Conservation (phyloP, 2,888 invertebrate genomes). For the Macrosoma leucophasiata region DNA sequence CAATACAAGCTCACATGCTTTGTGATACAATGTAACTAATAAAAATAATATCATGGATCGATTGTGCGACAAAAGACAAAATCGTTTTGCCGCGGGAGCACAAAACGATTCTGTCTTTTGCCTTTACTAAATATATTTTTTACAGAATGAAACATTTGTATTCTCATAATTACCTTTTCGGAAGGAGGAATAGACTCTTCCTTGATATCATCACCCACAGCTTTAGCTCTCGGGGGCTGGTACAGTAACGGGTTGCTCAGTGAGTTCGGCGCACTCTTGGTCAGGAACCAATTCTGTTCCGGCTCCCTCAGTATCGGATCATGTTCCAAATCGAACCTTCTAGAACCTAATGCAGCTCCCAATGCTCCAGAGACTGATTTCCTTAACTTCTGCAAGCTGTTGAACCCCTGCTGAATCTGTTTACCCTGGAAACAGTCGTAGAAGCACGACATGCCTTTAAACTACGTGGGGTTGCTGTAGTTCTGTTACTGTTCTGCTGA, state of each 20-base stretch:
- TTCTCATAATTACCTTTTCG: constrained; percentile 47
- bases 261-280: constrained; percentile 87
- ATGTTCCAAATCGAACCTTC: constrained; percentile 68
- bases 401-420: constrained; percentile 73
- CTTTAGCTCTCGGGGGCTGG: constrained; percentile 46
- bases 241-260: constrained; percentile 77
- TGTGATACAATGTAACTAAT: no score
- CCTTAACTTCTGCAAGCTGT: constrained; percentile 82
- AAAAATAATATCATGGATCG: no score
- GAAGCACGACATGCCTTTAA: constrained; percentile 73
- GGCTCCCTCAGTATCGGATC: constrained; percentile 67
- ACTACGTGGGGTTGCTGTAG: constrained; percentile 49
- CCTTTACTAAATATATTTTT: no score
- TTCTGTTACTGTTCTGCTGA: constrained; percentile 37
- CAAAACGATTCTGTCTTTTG: no score
- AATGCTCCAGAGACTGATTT: constrained; percentile 81
- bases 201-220: constrained; percentile 53
- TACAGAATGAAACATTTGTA: no score
- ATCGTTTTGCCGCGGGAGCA: no score
- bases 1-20: no score
- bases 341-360: constrained; percentile 67
- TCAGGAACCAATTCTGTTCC: constrained; percentile 85
- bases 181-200: constrained; percentile 48
- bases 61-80: no score
- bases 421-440: constrained; percentile 74